phyloP scores from a whole-genome alignment of 2,888 invertebrate genomes.

The Drosophila differens region DNA sequence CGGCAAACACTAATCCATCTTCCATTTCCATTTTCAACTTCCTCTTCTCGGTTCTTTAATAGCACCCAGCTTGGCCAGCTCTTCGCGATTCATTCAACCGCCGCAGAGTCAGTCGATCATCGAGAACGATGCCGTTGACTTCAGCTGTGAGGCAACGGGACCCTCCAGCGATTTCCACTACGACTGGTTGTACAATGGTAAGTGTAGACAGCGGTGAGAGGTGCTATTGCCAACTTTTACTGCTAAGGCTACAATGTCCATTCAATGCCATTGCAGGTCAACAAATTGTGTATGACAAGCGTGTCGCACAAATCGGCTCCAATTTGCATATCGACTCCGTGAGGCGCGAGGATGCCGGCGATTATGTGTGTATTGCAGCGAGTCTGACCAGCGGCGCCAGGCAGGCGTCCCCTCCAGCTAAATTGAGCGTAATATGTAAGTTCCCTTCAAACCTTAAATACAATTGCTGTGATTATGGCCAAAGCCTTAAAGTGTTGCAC shows the following conservation, averaged over 20 bases:
- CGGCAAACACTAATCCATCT: conserved; percentile 13
- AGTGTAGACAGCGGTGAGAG: conserved; percentile 33
- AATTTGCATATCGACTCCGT: conserved; percentile 84
- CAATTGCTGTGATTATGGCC: background rate
- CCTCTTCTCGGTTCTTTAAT: conserved; percentile 18
- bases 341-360: conserved; percentile 83
- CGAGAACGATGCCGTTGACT: conserved; percentile 83
- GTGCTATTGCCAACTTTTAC: background rate
- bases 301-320: conserved; percentile 83
- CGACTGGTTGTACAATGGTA: conserved; percentile 84
- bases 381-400: conserved; percentile 84
- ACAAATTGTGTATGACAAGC: conserved; percentile 81
- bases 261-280: conserved; percentile 77
- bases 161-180: conserved; percentile 75
- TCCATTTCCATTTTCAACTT: background rate
- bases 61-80: conserved; percentile 53
- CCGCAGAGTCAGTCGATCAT: conserved; percentile 84
- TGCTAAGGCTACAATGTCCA: conserved; percentile 15
- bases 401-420: conserved; percentile 85
- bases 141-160: conserved; percentile 82
- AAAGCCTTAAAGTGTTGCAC: conserved; percentile 3
- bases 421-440: conserved; percentile 85
- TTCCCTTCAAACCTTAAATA: conserved; percentile 34
- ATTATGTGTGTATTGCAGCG: conserved; percentile 85
- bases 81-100: conserved; percentile 82